Percentiles rank a stretch among this genome's conserved stretches.
These are phyloP conservation scores for Nixonia krombeini DNA, from an alignment of 1,140 invertebrate genomes.

Conservation along the genomic window DNA sequence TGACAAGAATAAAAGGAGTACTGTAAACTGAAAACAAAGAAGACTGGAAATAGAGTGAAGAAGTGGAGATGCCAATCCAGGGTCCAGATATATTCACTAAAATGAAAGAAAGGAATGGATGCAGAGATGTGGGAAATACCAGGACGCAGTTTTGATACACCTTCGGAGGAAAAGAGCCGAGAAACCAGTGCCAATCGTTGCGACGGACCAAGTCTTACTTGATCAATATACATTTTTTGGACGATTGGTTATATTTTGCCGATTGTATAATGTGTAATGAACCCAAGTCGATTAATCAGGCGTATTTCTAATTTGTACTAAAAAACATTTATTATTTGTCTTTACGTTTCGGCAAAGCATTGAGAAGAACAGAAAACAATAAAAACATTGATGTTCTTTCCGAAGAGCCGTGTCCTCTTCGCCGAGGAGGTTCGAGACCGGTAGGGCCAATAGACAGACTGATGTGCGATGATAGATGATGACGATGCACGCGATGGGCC, in stretches of 20 bases:
- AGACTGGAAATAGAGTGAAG: conserved; percentile 1
- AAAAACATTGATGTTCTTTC: conserved; percentile 72
- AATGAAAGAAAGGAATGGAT: conserved; percentile 13
- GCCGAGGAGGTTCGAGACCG: conserved; percentile 70
- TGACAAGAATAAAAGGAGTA: conserved; percentile 4
- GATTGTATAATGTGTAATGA: conserved; percentile 18
- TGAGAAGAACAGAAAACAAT: conserved; percentile 57
- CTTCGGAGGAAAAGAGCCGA: conserved; percentile 7
- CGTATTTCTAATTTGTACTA: conserved; percentile 5
- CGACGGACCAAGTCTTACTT: conserved; percentile 68
- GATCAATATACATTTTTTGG: conserved; percentile 71
- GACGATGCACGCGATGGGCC: conserved; percentile 63
- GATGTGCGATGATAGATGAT: conserved; percentile 69
- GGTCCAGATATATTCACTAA: conserved; percentile 12
- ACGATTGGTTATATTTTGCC: conserved; percentile 59
- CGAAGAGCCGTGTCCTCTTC: conserved; percentile 74
- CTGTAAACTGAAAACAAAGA: conserved; percentile 8
- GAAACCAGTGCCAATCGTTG: conserved; percentile 7
- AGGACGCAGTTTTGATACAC: conserved; percentile 47
- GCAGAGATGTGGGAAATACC: conserved; percentile 64
- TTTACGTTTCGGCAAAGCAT: conserved; percentile 67
- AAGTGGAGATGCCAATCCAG: conserved; percentile 20
- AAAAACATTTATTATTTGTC: conserved; percentile 55
- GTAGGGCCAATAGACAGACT: conserved; percentile 70
- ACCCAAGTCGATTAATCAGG: too few species aligned